These are phyloP conservation scores for Helicoverpa armigera DNA, from an alignment of 1,140 invertebrate genomes.

Conservation along the genomic window DNA sequence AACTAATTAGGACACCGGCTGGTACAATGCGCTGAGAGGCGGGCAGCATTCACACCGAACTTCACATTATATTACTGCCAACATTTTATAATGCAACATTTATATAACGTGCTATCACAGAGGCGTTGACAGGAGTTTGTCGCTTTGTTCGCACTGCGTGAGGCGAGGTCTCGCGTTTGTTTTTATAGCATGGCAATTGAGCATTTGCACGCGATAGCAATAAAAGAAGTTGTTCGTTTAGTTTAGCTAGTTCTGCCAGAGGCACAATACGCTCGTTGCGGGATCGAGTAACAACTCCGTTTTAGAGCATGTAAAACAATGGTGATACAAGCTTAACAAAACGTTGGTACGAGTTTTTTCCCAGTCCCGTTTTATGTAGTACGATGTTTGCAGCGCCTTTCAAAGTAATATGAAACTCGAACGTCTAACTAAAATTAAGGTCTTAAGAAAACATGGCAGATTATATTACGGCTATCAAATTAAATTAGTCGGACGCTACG, in stretches of 20 bases:
- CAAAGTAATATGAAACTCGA: conserved; percentile 6
- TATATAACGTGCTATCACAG: conserved; percentile 1
- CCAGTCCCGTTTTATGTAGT: background rate
- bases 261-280: conserved; percentile 32
- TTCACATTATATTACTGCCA: background rate
- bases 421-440: conserved; percentile 30
- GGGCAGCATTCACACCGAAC: conserved; percentile 22
- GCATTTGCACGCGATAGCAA: conserved; percentile 46
- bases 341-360: background rate
- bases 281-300: conserved; percentile 36
- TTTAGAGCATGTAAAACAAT: conserved; percentile 30
- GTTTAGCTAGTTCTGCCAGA: conserved; percentile 16
- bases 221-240: conserved; percentile 49
- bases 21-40: conserved; percentile 37
- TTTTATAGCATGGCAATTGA: conserved; percentile 46
- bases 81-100: conserved; percentile 22
- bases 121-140: conserved; percentile 21
- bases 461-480: conserved; percentile 47
- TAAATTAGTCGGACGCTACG: conserved; percentile 39
- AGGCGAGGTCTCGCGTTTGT: conserved; percentile 33
- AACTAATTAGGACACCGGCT: conserved; percentile 52
- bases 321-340: conserved; percentile 1
- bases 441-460: conserved; percentile 31
- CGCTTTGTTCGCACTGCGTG: conserved; percentile 39
- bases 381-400: background rate